phyloP scores from a whole-genome alignment of 2,797 vertebrate genomes.

The Adrianichthys oophorus region DNA sequence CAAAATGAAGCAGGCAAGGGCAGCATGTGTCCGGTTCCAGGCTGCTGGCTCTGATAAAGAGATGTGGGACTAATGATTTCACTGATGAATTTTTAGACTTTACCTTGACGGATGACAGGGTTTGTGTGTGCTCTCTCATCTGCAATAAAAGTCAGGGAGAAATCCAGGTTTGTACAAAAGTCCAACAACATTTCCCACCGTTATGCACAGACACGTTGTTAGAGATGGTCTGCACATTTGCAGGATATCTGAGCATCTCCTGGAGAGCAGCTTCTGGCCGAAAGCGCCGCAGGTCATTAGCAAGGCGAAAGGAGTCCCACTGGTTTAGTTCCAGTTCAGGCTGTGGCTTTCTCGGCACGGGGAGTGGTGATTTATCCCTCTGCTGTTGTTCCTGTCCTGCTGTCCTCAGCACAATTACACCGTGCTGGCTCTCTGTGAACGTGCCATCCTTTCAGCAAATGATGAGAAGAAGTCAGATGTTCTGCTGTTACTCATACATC shows the following conservation, averaged over 20 bases:
- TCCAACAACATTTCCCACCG: too few species aligned
- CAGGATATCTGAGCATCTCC: conserved; percentile 19
- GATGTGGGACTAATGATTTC: conserved; percentile 13
- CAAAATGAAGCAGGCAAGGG: conserved; percentile 55
- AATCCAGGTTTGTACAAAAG: too few species aligned
- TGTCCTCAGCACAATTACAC: conserved; percentile 69
- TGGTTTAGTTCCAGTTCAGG: conserved; percentile 66
- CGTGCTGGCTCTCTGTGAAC: conserved; percentile 46
- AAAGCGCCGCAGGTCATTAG: conserved; percentile 51
- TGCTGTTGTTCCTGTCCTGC: conserved; percentile 58
- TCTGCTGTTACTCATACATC: conserved; percentile 41
- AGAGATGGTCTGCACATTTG: conserved; percentile 26
- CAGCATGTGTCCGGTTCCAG: conserved; percentile 24
- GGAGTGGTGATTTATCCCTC: conserved; percentile 66
- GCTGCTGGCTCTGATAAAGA: conserved; percentile 30
- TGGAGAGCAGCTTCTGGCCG: conserved; percentile 37
- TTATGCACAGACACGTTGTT: conserved; percentile 8
- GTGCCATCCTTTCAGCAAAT: conserved; percentile 60
- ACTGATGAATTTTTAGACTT: conserved; percentile 27
- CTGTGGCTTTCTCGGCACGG: conserved; percentile 46
- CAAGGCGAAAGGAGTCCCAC: conserved; percentile 54
- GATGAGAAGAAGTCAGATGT: conserved; percentile 67
- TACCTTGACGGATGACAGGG: not conserved
- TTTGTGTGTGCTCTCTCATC: not conserved
- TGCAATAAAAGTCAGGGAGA: not conserved